A percentile compares a stretch with the other conserved stretches of the same genome.
Conservation (phyloP, 2,888 invertebrate genomes). For the Drosophila diplacantha region DNA sequence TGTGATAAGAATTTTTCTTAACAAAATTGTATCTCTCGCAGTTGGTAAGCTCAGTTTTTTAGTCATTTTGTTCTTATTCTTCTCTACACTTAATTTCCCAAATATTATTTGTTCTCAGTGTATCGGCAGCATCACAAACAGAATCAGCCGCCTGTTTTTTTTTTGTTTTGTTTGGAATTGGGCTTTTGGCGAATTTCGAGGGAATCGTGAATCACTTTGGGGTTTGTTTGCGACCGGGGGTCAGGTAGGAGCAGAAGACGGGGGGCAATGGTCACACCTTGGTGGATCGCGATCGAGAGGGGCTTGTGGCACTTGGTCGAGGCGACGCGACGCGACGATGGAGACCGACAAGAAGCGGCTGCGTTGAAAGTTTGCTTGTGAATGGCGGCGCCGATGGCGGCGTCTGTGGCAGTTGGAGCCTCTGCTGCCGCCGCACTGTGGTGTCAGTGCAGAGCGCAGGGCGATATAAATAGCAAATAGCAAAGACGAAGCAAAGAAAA, state of each 20-base stretch:
- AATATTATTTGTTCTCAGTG: not conserved
- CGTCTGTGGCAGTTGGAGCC: conserved; percentile 21
- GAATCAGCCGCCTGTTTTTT: conserved; percentile 2
- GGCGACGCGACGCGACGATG: conserved; percentile 16
- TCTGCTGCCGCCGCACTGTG: conserved; percentile 23
- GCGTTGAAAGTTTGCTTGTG: conserved; percentile 57
- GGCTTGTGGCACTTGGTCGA: conserved; percentile 9
- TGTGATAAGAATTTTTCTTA: not conserved
- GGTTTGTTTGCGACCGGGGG: conserved; percentile 5
- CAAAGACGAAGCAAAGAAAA: too few relatives aligned
- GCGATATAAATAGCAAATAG: conserved; percentile 17
- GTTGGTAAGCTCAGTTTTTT: not conserved
- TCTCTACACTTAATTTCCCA: too few relatives aligned
- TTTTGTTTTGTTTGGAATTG: not conserved
- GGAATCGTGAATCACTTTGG: conserved; percentile 31
- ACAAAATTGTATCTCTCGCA: not conserved
- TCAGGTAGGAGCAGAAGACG: conserved; percentile 8
- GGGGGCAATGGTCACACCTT: conserved; percentile 32
- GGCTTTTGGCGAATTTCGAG: conserved; percentile 18
- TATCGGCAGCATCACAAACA: conserved; percentile 5
- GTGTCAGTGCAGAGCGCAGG: conserved; percentile 8
- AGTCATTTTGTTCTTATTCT: not conserved
- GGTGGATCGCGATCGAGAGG: conserved; percentile 23
- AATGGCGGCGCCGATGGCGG: conserved; percentile 41
- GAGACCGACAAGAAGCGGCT: conserved; percentile 30